A percentile compares a stretch with the other conserved stretches of the same genome.
These are phyloP conservation scores for Leistus spinibarbis DNA, from an alignment of 2,888 invertebrate genomes.

Conservation along the genomic window DNA sequence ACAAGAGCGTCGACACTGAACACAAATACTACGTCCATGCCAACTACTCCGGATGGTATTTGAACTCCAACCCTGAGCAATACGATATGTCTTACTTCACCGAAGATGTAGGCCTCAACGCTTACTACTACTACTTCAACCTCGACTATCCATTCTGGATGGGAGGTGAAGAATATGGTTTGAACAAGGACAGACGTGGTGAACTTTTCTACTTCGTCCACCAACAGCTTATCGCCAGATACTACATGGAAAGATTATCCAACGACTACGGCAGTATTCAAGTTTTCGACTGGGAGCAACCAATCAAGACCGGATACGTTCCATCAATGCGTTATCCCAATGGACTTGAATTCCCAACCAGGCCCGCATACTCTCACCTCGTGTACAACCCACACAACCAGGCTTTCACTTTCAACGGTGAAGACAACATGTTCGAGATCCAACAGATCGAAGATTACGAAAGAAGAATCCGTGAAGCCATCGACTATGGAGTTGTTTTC, in stretches of 20 bases:
- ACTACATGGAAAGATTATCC: conserved; percentile 76
- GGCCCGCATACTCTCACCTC: conserved; percentile 64
- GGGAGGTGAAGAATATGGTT: conserved; percentile 60
- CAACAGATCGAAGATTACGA: conserved; percentile 58
- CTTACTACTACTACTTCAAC: conserved; percentile 67
- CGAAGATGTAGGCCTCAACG: conserved; percentile 72
- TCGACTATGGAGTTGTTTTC: conserved; percentile 61
- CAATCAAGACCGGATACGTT: conserved; percentile 65
- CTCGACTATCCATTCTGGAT: conserved; percentile 71
- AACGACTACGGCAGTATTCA: conserved; percentile 72
- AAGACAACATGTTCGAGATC: conserved; percentile 59
- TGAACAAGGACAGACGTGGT: conserved; percentile 66
- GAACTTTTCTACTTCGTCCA: conserved; percentile 69
- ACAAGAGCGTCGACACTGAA: conserved; percentile 44
- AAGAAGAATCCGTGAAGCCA: conserved; percentile 63
- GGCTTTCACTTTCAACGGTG: conserved; percentile 50
- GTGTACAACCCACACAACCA: conserved; percentile 50
- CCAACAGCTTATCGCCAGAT: conserved; percentile 72
- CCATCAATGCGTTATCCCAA: conserved; percentile 68
- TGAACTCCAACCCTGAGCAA: conserved; percentile 62
- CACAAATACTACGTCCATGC: conserved; percentile 64
- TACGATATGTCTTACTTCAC: conserved; percentile 69
- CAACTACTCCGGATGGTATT: conserved; percentile 67
- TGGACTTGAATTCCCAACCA: conserved; percentile 69
- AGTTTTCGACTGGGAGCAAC: conserved; percentile 60